Conservation (phyloP, 64 coral and sea anemone species). For the Orbicella faveolata region DNA sequence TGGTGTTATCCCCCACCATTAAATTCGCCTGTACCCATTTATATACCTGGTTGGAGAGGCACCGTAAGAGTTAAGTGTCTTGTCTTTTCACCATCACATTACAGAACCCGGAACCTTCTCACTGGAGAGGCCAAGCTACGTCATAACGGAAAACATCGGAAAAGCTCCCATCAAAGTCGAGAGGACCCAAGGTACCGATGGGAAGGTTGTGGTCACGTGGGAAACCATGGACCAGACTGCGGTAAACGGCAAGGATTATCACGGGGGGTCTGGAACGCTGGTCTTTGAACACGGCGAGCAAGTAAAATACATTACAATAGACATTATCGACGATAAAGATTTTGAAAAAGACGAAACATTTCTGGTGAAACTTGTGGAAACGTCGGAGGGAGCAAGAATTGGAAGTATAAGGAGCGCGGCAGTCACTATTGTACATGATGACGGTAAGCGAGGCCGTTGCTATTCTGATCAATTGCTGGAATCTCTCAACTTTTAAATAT, state of each 20-base stretch:
- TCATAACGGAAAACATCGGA: conserved; percentile 94
- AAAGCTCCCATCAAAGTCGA: conserved; percentile 68
- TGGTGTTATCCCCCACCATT: too few species aligned
- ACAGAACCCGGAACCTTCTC: conserved; percentile 92
- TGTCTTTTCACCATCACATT: neutral
- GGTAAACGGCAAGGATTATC: conserved; percentile 77
- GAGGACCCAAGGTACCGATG: conserved; percentile 83
- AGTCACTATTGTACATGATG: conserved; percentile 91
- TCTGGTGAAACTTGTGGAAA: conserved; percentile 64
- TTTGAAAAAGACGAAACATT: conserved; percentile 99
- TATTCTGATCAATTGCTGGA: neutral
- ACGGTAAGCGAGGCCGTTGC: conserved; percentile 53
- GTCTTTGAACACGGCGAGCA: conserved; percentile 91
- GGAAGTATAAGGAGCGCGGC: conserved; percentile 74
- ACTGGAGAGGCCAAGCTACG: conserved; percentile 94
- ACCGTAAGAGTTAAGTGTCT: too few species aligned
- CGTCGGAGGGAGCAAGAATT: conserved; percentile 75
- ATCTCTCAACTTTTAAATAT: too few species aligned
- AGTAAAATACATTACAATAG: conserved; percentile 79
- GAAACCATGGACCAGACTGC: conserved; percentile 85
- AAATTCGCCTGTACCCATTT: too few species aligned
- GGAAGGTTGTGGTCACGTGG: conserved; percentile 79
- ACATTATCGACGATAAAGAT: conserved; percentile 91
- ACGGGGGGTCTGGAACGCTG: conserved; percentile 73
- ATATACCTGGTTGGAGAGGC: too few species aligned